Evolutionary conservation across 2,797 vertebrate genomes (phyloP), one percentile per base, ranked within the genome.

Genomic region (Anguilla obscura): DNA sequence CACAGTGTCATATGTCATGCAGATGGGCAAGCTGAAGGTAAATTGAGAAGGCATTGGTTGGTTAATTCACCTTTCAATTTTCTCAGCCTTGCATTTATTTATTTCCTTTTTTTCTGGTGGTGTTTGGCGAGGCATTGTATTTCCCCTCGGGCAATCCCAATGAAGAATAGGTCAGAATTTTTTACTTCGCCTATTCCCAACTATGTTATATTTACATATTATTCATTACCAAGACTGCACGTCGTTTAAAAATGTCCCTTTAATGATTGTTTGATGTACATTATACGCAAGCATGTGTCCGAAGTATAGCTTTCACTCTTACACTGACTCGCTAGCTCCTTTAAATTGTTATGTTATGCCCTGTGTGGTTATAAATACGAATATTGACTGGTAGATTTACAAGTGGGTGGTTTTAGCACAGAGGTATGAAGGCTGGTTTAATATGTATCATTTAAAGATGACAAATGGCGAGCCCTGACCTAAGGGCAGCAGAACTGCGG

Each of bases 101-200:
- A 40, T 40, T 40, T 40, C 36, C 36, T 40, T 40, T 76, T 76
- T 18, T 40, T 30, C 33, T 40, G 33, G 9, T 16, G 14, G 71
- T 40, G 71, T 36, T 76, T 76, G 71, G 33, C 18, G 33, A 12
- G 36, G 16, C 71, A 76, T 40, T 76, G 14, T 36, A 40, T 40
- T 76, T 16, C 30, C 71, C 71, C 33, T 76, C 30, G 16, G 71
- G 89, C 91, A 90, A 92, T 92, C 92, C 92, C 92, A 85, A 90
- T 89, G 69, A 90, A 83, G 36, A 91, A 87, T 50, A 86, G 90
- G 92, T 92, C 92, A 93, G 71, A 66, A 69, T 40, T 69, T 74
- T 10, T 33, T 12, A 33, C 1, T 10, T 27, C 10, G 30, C 69
- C 27, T 36, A 9, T 33, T 33, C 1, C 69, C 69, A 16, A 8